These are phyloP conservation scores for Drosophila biarmipes DNA, from an alignment of 1,140 invertebrate species.

Conservation along the genomic window DNA sequence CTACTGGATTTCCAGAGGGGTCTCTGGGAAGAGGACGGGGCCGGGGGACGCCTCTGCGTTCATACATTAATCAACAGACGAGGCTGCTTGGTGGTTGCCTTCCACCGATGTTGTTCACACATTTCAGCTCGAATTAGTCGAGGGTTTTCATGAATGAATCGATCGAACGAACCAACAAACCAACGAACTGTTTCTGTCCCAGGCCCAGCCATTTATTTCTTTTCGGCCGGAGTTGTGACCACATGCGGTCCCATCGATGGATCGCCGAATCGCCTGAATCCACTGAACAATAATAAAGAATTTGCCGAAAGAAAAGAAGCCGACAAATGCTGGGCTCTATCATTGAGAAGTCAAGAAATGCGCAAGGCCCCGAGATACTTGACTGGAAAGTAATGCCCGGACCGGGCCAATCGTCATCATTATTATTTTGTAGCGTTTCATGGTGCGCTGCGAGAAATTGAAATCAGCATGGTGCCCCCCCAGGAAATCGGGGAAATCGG, in stretches of 20 bases:
- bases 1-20: slow-evolving; percentile 65
- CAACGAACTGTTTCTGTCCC: slow-evolving; percentile 19
- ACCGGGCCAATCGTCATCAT: slow-evolving; percentile 63
- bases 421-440: slow-evolving; percentile 82
- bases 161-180: slow-evolving; percentile 24
- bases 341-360: slow-evolving; percentile 77
- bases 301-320: slow-evolving; percentile 45
- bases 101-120: slow-evolving; percentile 71
- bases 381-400: slow-evolving; percentile 34
- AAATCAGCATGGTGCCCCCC: slow-evolving; percentile 67
- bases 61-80: slow-evolving; percentile 79
- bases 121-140: slow-evolving; percentile 78
- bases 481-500: slow-evolving; percentile 2
- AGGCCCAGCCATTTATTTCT: slow-evolving; percentile 34
- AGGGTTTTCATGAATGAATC: slow-evolving; percentile 72
- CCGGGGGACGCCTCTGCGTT: slow-evolving; percentile 14
- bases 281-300: slow-evolving; percentile 71
- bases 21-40: background rate
- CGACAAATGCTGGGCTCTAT: slow-evolving; percentile 59
- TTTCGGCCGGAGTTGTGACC: slow-evolving; percentile 34
- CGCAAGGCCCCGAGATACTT: slow-evolving; percentile 48
- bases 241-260: slow-evolving; percentile 64
- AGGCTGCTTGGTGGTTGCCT: slow-evolving; percentile 17
- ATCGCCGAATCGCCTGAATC: slow-evolving; percentile 13
- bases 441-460: slow-evolving; percentile 76